Base-by-base conservation (phyloP, 2,797 vertebrate species). In the Oryzias sinensis region DNA sequence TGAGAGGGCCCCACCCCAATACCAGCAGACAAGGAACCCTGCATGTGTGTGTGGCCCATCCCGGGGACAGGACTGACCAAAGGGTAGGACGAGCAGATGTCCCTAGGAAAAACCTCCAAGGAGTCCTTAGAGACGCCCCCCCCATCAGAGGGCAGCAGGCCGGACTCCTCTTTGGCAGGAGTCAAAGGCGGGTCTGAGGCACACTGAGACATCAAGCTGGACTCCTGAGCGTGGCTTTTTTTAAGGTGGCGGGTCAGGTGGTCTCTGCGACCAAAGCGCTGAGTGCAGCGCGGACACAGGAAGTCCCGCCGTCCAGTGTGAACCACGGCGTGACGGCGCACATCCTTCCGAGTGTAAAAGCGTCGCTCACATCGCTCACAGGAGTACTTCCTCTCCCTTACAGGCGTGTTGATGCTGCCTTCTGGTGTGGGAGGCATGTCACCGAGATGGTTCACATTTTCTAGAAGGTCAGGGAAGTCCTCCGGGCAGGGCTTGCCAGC, bases 291-390 rank as follows among this genome's bases (percentile, higher is more conserved):
- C 3, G 96, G 95, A 87, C 97, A 98, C 50, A 98, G 74, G 86
- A 98, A 98, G 86, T 98, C 97, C 27, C 97, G 95, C 53, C 97
- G 87, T 0, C 97, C 97, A 0, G 97, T 98, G 90, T 98, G 97
- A 46, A 98, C 97, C 2, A 98, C 97, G 0, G 97, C 86, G 25
- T 98, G 97, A 9, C 97, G 93, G 1, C 97, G 92, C 14, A 98
- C 97, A 3, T 98, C 97, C 44, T 98, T 98, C 0, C 96, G 95
- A 0, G 97, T 98, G 84, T 98, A 98, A 81, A 98, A 98, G 16
- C 96, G 94, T 0, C 96, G 93, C 43, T 98, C 97, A 0, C 96
- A 98, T 62, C 97, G 93, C 70, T 97, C 95, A 0, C 97, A 98
- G 0, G 96, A 95, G 58, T 98, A 97, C 71, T 97, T 98, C 79